Base-by-base conservation (phyloP, 2,113 vertebrate species). In the Plotosus lineatus region DNA sequence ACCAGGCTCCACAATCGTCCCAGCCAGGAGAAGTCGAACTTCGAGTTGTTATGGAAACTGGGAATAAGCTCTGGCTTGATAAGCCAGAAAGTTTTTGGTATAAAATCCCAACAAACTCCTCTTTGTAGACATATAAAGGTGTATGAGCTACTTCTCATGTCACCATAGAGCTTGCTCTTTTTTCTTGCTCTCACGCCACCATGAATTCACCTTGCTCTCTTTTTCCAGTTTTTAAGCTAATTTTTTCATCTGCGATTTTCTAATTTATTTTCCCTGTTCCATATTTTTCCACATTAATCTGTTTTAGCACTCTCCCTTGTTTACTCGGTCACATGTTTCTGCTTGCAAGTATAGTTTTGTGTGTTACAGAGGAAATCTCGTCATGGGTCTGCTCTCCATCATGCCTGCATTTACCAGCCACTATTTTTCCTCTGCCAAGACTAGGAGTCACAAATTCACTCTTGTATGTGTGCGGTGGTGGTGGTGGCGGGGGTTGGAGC, bases 371-470 rank as follows among this genome's bases (percentile, higher is more conserved):
- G 79, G 79, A 76, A 28, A 38, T 19, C 63, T 48, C 56, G 56
- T 65, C 73, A 81, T 68, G 36, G 61, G 15, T 77, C 78, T 61
- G 31, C 53, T 80, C 58, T 80, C 78, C n/a, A 55, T 63, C 72
- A 33, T 78, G 36, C 11, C 51, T 63, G 14, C 12, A 40, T 76
- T 80, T 78, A 80, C 53, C 73, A 73, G 36, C 11, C 36, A 44
- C 48, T 31, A 28, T 53, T 75, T 66, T 31, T 23, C 23, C 12
- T n/a, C 28, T 77, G 48, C 58, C 50, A 58, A 58, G 40, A 77
- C 55, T 36, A 77, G 40, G 68, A 15, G 14, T 75, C 7, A n/a
- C 61, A 50, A n/a, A 42, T 80, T 80, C 33, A 78, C 40, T 73
- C 31, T 19, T 68, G 72, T 50, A 50, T 38, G 60, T 36, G 31